Conservation (phyloP, 1,140 invertebrate species). For the Aphis gossypii region DNA sequence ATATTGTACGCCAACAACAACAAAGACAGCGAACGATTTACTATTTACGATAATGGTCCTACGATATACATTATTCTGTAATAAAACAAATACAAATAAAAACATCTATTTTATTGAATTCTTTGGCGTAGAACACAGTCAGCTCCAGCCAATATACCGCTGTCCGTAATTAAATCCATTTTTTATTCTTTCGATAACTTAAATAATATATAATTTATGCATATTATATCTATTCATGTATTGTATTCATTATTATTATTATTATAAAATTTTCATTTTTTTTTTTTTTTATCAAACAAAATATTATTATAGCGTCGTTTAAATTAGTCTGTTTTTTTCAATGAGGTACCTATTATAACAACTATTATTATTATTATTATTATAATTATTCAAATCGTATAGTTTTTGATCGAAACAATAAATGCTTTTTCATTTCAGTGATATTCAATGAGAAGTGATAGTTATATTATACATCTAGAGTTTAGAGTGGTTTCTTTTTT, state of each 20-base stretch:
- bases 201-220: neutral
- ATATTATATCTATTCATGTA: neutral
- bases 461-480: neutral
- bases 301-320: too few species aligned
- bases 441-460: neutral
- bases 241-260: neutral
- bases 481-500: neutral
- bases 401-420: neutral
- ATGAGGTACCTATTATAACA: neutral
- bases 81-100: neutral
- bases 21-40: neutral
- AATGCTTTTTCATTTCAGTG: neutral
- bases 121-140: neutral
- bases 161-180: neutral
- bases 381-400: neutral
- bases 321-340: neutral
- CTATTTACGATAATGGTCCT: neutral
- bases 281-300: too few species aligned
- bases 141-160: neutral
- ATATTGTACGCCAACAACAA: too few species aligned
- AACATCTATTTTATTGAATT: neutral
- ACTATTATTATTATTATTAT: neutral
- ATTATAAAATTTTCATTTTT: too few species aligned
- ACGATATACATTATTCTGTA: neutral
- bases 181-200: neutral